Evolutionary conservation across 2,888 invertebrate species (phyloP).

Genomic region (Nymphalis urticae): DNA sequence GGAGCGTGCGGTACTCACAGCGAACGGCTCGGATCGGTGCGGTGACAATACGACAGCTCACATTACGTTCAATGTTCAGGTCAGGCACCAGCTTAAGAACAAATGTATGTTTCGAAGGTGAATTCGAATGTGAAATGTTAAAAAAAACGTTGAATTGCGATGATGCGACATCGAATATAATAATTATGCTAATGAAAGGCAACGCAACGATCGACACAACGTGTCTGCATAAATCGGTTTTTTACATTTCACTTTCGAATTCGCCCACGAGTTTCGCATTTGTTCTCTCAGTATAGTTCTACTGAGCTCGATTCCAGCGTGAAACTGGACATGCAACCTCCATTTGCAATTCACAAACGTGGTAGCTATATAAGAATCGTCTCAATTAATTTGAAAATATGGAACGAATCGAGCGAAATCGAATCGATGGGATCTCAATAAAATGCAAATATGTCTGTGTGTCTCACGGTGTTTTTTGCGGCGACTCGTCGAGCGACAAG

Average conservation of each 20-base stretch:
- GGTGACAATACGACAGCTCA: too few relatives aligned
- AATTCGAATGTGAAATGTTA: too few relatives aligned
- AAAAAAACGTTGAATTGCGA: too few relatives aligned
- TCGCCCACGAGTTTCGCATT: not conserved
- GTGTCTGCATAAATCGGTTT: not conserved
- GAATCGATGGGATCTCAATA: constrained; percentile 11
- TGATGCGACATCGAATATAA: not conserved
- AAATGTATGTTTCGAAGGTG: too few relatives aligned
- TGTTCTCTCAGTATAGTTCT: not conserved
- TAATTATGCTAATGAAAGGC: not conserved
- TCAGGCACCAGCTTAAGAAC: too few relatives aligned
- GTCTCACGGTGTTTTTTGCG: constrained; percentile 28
- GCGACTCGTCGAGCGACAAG: constrained; percentile 27
- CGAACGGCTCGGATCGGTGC: too few relatives aligned
- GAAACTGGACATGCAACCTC: constrained; percentile 8
- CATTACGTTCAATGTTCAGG: too few relatives aligned
- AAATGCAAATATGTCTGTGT: constrained; percentile 7
- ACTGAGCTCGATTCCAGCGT: not conserved
- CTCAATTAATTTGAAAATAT: constrained; percentile 15
- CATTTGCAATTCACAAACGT: not conserved
- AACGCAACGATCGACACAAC: not conserved
- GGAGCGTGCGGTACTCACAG: too few relatives aligned
- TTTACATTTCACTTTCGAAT: constrained; percentile 10
- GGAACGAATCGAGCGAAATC: constrained; percentile 18
- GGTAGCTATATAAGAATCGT: constrained; percentile 6